Base-by-base conservation (phyloP, 2,888 invertebrate species). In the Desoria tigrina region DNA sequence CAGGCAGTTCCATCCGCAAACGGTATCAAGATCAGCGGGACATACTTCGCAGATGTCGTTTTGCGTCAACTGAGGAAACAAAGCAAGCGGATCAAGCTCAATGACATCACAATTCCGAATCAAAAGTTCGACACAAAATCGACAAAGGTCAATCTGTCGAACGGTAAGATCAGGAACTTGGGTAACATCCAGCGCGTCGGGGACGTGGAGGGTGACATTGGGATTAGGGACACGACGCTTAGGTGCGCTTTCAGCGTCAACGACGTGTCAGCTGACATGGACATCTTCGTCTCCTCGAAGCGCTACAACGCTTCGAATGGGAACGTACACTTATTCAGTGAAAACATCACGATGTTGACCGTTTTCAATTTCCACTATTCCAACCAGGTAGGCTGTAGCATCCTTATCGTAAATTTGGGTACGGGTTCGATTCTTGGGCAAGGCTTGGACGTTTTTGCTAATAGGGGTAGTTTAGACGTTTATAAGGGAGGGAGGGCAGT, bases 131-230 rank as follows among this genome's bases (percentile, higher is more conserved):
- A 7, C 9, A 6, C 26, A 7, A n/a, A 7, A 23, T 24, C 21
- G 24, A 9, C 21, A 6, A 53, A 9, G 6, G 24, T 53, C 9
- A 27, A 23, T n/a, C 9, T 53, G 7, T 9, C 9, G n/a, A 53
- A 53, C n/a, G n/a, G 21, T n/a, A 24, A 23, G 7, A 23, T 23
- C 26, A 24, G 9, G 9, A 27, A 27, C 6, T 9, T 53, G 7
- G 53, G 24, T 11, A 53, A 53, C n/a, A 21, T 26, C 9, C 27
- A 53, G 9, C 21, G 53, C 7, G 53, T 53, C n/a, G 53, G 53
- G 26, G 53, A 53, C 26, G 53, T 53, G 7, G 4, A 9, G 9
- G 53, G 21, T 9, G 26, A 18, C 26, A 27, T 53, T 11, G 21
- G 7, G 7, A 6, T 53, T 53, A 23, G 9, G 24, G 21, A 26